Evolutionary conservation across 2,888 invertebrate genomes (phyloP).

Genomic region (Creontiades dilutus): DNA sequence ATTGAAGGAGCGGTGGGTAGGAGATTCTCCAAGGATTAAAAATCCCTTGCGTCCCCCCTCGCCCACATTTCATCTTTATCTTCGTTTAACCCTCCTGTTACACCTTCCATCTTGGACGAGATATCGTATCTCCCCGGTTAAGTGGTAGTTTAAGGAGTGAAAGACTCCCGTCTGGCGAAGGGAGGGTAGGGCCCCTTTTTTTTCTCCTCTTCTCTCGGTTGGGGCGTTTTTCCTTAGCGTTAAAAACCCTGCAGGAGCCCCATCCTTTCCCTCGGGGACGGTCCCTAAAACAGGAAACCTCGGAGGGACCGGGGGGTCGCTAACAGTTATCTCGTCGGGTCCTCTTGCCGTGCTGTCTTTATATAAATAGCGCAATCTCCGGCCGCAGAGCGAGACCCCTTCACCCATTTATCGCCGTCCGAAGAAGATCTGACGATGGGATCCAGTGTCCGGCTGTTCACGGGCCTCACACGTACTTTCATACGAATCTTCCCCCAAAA

Average conservation of each 20-base stretch:
- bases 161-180: not conserved
- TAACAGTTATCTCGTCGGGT: constrained; percentile 46
- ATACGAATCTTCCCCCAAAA: no score
- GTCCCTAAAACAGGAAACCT: constrained; percentile 27
- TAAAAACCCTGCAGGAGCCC: constrained; percentile 18
- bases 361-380: constrained; percentile 75
- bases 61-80: constrained; percentile 48
- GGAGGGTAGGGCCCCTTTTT: constrained; percentile 10
- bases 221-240: constrained; percentile 20
- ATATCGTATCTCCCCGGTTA: constrained; percentile 59
- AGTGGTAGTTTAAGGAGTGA: constrained; percentile 57
- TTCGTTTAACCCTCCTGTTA: constrained; percentile 6
- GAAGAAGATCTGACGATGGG: constrained; percentile 65
- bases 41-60: constrained; percentile 18
- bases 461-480: no score
- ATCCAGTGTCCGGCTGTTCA: not conserved
- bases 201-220: no score
- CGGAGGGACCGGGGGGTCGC: constrained; percentile 13
- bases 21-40: constrained; percentile 43
- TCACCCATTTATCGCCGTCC: constrained; percentile 73
- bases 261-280: constrained; percentile 5
- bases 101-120: constrained; percentile 43
- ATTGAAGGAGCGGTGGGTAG: not conserved
- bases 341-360: constrained; percentile 60
- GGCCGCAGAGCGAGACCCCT: constrained; percentile 72